Conservation (phyloP, 2,888 invertebrate genomes). For the Ochropleura plecta region DNA sequence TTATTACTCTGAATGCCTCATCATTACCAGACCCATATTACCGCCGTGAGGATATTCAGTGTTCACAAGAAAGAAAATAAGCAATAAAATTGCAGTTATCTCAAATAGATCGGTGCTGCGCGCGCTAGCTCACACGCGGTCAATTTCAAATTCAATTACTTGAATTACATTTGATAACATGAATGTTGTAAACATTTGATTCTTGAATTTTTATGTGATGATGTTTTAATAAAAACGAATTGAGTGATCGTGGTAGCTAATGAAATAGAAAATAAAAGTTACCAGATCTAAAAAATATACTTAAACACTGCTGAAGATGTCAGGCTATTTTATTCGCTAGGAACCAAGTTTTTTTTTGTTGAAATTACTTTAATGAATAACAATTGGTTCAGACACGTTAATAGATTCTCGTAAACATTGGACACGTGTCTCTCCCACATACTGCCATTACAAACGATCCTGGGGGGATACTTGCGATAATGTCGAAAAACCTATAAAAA, state of each 20-base stretch:
- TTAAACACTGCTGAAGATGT: neutral
- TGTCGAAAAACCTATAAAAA: constrained; percentile 12
- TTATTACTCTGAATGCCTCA: constrained; percentile 27
- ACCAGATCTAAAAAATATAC: too few species aligned
- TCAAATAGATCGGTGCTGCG: constrained; percentile 49
- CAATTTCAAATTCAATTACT: constrained; percentile 61
- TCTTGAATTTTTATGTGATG: neutral
- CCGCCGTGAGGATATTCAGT: constrained; percentile 44
- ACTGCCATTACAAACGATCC: constrained; percentile 19
- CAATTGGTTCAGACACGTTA: neutral
- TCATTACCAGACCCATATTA: constrained; percentile 24
- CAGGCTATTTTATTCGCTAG: neutral
- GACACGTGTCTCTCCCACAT: constrained; percentile 52
- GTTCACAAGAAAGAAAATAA: constrained; percentile 54
- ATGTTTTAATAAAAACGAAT: neutral
- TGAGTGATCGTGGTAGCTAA: neutral
- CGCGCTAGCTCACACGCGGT: constrained; percentile 50
- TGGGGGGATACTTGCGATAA: constrained; percentile 33
- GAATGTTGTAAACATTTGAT: constrained; percentile 1
- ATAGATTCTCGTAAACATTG: constrained; percentile 42
- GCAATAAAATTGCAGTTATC: constrained; percentile 52
- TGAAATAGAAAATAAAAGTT: neutral
- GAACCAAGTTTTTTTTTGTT: neutral
- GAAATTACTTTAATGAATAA: constrained; percentile 11
- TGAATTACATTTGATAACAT: constrained; percentile 17